These are phyloP conservation scores for Salvator merianae DNA, from an alignment of 2,113 vertebrate species.

Conservation along the genomic window DNA sequence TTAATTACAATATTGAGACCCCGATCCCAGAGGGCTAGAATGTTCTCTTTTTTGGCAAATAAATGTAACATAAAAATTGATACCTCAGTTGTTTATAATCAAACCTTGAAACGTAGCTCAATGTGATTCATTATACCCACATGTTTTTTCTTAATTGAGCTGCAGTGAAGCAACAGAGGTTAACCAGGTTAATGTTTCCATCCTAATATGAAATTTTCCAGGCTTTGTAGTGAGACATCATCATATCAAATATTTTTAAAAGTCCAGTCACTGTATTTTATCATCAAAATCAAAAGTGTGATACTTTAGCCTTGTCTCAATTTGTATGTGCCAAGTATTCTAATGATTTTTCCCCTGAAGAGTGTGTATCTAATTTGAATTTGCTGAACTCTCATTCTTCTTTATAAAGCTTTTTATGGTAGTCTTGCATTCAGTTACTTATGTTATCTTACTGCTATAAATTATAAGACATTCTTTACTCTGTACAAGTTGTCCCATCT, in stretches of 20 bases:
- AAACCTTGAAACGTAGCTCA: conserved; percentile 60
- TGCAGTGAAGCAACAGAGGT: conserved; percentile 47
- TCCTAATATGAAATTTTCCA: conserved; percentile 24
- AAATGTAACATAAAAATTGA: conserved; percentile 77
- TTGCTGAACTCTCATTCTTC: not conserved
- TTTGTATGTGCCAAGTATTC: not conserved
- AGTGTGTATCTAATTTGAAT: not conserved
- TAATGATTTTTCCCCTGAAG: fast-evolving
- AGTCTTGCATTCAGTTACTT: not conserved
- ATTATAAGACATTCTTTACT: conserved; percentile 21
- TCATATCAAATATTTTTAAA: conserved; percentile 17
- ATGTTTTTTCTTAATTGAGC: conserved; percentile 64
- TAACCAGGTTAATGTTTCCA: conserved; percentile 42
- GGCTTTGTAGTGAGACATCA: conserved; percentile 30
- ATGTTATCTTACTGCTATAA: not conserved
- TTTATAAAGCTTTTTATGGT: not conserved
- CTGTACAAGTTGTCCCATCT: not conserved
- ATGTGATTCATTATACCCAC: conserved; percentile 66
- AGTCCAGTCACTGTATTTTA: not conserved
- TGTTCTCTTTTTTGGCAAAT: conserved; percentile 72
- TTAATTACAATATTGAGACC: conserved; percentile 76
- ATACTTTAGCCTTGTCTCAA: conserved; percentile 19
- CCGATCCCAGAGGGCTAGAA: conserved; percentile 68
- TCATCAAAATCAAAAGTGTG: not conserved
- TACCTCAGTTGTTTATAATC: conserved; percentile 70